These are phyloP conservation scores for Capreolus pygargus DNA, from an alignment of 2,113 vertebrate genomes.

Conservation along the genomic window DNA sequence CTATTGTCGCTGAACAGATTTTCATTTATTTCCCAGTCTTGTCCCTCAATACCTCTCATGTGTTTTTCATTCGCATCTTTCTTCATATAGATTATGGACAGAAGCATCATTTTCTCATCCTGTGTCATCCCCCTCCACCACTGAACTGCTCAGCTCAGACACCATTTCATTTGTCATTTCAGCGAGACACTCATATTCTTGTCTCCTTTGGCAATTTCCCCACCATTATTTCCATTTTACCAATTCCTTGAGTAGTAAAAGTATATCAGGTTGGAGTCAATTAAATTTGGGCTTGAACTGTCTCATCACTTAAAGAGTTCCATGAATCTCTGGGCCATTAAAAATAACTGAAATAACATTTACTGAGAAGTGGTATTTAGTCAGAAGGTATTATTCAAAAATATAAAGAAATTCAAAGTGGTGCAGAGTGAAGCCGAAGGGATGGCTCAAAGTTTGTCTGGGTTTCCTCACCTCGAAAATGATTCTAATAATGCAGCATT, in stretches of 20 bases:
- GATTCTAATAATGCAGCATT: neutral
- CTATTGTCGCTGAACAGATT: neutral
- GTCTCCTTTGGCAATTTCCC: neutral
- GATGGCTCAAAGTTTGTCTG: neutral
- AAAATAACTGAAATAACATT: neutral
- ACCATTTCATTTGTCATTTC: neutral
- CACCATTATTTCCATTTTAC: neutral
- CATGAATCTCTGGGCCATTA: neutral
- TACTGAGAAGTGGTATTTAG: neutral
- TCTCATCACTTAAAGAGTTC: neutral
- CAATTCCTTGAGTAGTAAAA: neutral
- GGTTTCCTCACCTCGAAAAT: neutral
- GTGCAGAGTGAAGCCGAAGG: neutral
- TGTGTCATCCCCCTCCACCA: neutral
- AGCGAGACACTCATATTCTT: neutral
- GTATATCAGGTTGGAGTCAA: neutral
- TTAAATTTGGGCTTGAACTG: neutral
- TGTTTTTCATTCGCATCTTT: neutral
- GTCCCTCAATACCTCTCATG: neutral
- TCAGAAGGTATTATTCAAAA: neutral
- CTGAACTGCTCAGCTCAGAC: neutral
- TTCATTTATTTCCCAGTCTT: neutral
- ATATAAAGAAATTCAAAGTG: neutral
- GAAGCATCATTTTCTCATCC: neutral
- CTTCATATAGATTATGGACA: neutral